Conservation (phyloP, 2,888 invertebrate species). For the Nymphalis urticae region DNA sequence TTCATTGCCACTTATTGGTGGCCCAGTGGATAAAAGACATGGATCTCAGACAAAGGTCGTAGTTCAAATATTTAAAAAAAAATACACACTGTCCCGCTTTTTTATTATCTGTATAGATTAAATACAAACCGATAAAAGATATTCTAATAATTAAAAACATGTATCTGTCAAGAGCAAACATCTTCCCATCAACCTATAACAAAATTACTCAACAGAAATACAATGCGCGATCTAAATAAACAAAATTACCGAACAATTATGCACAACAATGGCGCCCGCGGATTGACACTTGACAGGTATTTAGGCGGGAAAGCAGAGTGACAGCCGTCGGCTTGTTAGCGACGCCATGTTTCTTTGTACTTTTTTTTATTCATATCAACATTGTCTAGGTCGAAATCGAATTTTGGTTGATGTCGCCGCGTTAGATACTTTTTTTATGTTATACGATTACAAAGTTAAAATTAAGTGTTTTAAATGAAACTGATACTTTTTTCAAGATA, state of each 20-base stretch:
- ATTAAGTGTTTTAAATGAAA: not conserved
- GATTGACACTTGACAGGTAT: constrained; percentile 73
- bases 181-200: constrained; percentile 14
- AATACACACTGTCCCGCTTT: too few relatives aligned
- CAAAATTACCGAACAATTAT: constrained; percentile 39
- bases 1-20: not conserved
- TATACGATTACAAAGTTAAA: not conserved
- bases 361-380: constrained; percentile 37
- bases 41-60: not conserved
- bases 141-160: constrained; percentile 2
- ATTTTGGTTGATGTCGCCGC: not conserved
- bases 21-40: not conserved
- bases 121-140: not conserved
- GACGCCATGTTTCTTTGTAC: constrained; percentile 63
- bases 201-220: constrained; percentile 19
- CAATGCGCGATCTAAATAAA: constrained; percentile 32
- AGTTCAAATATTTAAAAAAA: too few relatives aligned
- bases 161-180: constrained; percentile 8
- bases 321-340: constrained; percentile 67
- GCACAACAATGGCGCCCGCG: constrained; percentile 40
- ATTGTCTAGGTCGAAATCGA: constrained; percentile 27
- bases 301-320: constrained; percentile 69
- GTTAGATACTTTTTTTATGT: not conserved
- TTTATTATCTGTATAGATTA: too few relatives aligned
- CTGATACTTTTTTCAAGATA: too few relatives aligned